Evolutionary conservation across 2,797 vertebrate genomes (phyloP).

Genomic region (Acomys russatus): DNA sequence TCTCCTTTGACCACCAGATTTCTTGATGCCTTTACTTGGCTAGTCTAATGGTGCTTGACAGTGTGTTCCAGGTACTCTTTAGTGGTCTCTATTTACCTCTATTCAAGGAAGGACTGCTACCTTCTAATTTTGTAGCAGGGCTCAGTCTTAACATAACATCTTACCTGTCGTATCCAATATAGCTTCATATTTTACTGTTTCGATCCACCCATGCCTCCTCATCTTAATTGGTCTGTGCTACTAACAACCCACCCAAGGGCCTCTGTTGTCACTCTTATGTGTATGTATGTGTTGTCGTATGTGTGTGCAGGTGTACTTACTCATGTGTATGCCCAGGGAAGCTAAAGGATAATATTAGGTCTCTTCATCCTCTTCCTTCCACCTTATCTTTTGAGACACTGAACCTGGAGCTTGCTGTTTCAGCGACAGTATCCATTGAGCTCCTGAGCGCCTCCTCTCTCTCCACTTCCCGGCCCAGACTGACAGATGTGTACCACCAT

Average conservation of each 20-base stretch:
- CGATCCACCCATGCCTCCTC: neutral
- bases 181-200: conserved; percentile 6
- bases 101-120: neutral
- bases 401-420: neutral
- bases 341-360: neutral
- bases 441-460: neutral
- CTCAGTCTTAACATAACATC: neutral
- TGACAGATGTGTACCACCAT: neutral
- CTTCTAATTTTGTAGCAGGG: neutral
- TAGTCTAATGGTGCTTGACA: neutral
- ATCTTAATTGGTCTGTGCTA: neutral
- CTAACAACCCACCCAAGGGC: neutral
- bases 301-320: neutral
- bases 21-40: neutral
- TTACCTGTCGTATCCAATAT: neutral
- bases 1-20: neutral
- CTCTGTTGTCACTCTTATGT: neutral
- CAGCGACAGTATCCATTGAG: neutral
- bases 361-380: neutral
- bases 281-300: neutral
- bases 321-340: neutral
- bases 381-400: neutral
- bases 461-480: no score
- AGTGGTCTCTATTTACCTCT: neutral
- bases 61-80: neutral